phyloP scores from a whole-genome alignment of 2,888 invertebrate species.

The Apodemia duryi region DNA sequence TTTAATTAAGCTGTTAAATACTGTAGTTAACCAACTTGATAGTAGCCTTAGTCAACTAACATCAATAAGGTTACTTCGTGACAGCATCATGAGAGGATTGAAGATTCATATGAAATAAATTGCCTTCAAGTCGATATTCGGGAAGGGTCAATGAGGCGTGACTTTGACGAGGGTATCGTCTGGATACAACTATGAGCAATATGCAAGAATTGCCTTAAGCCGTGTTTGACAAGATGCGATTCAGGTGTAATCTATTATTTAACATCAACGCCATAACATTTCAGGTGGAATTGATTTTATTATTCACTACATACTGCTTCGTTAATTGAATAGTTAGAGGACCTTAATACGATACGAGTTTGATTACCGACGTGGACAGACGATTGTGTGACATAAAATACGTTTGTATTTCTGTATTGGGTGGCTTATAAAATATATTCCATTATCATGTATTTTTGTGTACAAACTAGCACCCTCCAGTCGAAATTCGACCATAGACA shows the following conservation, averaged over 20 bases:
- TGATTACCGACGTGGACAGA: no score
- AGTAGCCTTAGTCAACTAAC: constrained; percentile 34
- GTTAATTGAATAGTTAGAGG: no score
- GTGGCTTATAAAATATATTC: no score
- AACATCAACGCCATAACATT: not conserved
- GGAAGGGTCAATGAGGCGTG: constrained; percentile 71
- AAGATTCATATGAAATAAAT: constrained; percentile 76
- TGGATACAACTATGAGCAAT: constrained; percentile 46
- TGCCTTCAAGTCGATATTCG: constrained; percentile 67
- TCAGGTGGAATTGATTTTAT: not conserved
- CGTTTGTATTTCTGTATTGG: no score
- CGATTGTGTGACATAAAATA: no score
- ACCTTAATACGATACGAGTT: no score
- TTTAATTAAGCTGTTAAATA: constrained; percentile 9
- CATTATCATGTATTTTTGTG: no score
- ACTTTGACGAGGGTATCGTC: constrained; percentile 68
- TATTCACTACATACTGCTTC: no score
- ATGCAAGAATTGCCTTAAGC: constrained; percentile 61
- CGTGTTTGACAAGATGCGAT: constrained; percentile 62
- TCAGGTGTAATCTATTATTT: constrained; percentile 49
- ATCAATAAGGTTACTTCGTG: constrained; percentile 55
- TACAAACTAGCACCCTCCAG: no score
- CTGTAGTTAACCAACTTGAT: not conserved
- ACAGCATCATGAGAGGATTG: constrained; percentile 58
- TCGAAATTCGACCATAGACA: no score